Evolutionary conservation across 2,113 vertebrate genomes (phyloP).

Genomic region (Gavia stellata): DNA sequence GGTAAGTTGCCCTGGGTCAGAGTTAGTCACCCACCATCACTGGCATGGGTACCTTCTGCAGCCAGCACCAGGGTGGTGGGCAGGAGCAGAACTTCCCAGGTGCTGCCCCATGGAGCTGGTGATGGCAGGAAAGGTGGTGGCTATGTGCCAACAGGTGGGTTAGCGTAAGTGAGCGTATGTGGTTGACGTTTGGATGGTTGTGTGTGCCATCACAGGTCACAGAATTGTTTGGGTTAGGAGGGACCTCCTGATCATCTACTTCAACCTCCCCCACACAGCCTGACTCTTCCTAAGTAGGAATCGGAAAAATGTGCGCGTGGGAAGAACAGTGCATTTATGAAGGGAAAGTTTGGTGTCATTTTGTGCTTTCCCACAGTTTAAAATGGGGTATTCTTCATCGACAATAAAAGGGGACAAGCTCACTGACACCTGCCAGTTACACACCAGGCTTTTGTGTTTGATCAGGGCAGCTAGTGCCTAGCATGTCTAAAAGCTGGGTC

Average conservation of each 20-base stretch:
- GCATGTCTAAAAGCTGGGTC: neutral
- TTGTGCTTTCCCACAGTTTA: neutral
- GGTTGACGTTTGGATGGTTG: neutral
- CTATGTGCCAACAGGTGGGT: neutral
- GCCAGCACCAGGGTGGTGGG: neutral
- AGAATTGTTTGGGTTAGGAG: neutral
- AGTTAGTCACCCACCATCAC: neutral
- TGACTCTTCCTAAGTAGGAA: neutral
- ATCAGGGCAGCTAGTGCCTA: neutral
- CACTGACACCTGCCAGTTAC: neutral
- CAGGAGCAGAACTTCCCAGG: neutral
- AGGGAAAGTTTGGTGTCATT: neutral
- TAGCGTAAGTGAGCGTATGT: fast-evolving
- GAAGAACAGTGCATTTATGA: neutral
- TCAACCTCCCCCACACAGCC: neutral
- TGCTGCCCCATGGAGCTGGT: neutral
- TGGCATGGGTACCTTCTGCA: neutral
- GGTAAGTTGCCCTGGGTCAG: neutral
- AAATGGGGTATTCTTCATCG: neutral
- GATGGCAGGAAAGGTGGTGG: neutral
- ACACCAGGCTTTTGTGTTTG: neutral
- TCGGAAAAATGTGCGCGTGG: neutral
- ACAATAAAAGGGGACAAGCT: neutral
- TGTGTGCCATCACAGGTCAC: too few relatives aligned
- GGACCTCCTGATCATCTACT: neutral